Conservation (phyloP, 2,888 invertebrate genomes). For the Melipona bicolor region DNA sequence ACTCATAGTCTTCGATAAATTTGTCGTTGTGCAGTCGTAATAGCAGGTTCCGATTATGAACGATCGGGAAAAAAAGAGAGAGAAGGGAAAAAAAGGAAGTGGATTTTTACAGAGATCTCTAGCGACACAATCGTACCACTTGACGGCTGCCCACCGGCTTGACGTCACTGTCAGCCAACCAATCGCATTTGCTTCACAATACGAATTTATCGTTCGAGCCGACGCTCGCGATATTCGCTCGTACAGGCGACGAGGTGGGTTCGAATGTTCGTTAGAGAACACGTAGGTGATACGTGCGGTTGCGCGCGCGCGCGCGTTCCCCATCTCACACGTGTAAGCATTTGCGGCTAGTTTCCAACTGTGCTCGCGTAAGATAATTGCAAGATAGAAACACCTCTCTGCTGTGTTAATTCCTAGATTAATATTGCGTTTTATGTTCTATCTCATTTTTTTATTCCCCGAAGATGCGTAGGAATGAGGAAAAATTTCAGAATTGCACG, state of each 20-base stretch:
- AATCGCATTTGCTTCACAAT: conserved; percentile 61
- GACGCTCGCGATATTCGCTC: conserved; percentile 34
- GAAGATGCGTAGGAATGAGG: neutral
- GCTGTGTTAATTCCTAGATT: too few species aligned
- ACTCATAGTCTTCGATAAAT: conserved; percentile 30
- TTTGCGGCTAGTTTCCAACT: neutral
- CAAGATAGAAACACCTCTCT: conserved; percentile 9
- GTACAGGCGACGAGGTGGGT: conserved; percentile 6
- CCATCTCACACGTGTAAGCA: neutral
- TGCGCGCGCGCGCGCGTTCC: neutral
- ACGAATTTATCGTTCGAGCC: conserved; percentile 63
- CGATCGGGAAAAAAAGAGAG: conserved; percentile 4
- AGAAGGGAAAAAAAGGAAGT: neutral
- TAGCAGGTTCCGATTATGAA: conserved; percentile 6
- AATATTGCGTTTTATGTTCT: too few species aligned
- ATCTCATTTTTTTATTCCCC: neutral
- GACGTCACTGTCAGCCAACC: conserved; percentile 57
- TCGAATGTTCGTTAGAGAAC: neutral
- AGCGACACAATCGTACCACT: conserved; percentile 28
- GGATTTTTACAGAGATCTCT: conserved; percentile 23
- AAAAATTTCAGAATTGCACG: neutral
- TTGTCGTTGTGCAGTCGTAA: neutral
- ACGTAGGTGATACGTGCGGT: neutral
- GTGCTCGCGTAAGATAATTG: conserved; percentile 16
- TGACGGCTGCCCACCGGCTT: conserved; percentile 35